Base-by-base conservation (phyloP, 2,888 invertebrate species). In the Axea sp. region DNA sequence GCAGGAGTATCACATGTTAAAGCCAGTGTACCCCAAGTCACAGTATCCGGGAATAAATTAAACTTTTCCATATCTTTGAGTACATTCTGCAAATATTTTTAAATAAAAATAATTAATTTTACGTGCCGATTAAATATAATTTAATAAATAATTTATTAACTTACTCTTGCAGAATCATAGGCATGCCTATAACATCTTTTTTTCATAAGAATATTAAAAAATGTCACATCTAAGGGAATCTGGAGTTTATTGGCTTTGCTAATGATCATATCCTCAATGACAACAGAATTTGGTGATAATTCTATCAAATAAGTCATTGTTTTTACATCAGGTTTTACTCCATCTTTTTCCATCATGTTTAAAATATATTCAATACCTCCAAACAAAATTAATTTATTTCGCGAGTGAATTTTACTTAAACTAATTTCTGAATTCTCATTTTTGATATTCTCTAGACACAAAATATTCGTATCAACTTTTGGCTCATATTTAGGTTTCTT, bases 1-100 rank as follows among this genome's bases (percentile, higher is more conserved):
- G 90, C 89, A 76, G 90, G 89, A 2, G 89, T 92, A 67, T 87
- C 88, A 85, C 97, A 97, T 6, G 94, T 92, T 80, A 96, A 87
- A 0, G 97, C 94, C 67, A 98, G 87, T 0, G 94, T 92, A 31
- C 96, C 97, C 89, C 94, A 98, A 0, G 97, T 97, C 79, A 95
- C 90, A 77, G 96, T 90, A 86, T 96, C 92, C 0, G 93, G 92
- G 74, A 88, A 88, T 14, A 94, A 84, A 53, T 87, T 86, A 1
- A 88, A 77, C 73, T 89, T 89, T 78, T 90, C 85, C 60, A 90
- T 86, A 35, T 89, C 65, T 14, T 77, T 65, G 8, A 91, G 76
- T 1, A 90, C 87, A 19, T 83, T 82, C 90, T 91, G 77, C n/a
- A 85, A 83, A 68, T 22, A 7, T 26, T 26, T n/a, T n/a, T n/a